A percentile compares a stretch with the other conserved stretches of the same genome.
These are phyloP conservation scores for Sebastes ruberrimus DNA, from an alignment of 2,797 vertebrate species.

Conservation along the genomic window DNA sequence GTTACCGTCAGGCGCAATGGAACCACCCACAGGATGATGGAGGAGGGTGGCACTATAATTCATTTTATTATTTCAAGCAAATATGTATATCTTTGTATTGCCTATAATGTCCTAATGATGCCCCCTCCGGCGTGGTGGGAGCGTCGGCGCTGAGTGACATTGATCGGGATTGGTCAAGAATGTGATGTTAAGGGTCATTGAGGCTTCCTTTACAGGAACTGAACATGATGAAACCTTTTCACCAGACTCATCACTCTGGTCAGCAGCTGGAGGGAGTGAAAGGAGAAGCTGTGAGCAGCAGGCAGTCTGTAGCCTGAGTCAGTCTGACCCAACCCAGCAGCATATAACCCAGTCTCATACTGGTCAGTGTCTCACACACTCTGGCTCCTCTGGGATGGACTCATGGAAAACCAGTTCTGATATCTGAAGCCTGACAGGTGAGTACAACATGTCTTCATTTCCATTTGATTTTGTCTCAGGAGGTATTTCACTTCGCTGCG, in stretches of 20 bases:
- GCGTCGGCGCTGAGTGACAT: too few relatives aligned
- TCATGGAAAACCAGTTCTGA: neutral
- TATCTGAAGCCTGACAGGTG: slow-evolving; percentile 22
- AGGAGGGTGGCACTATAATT: too few relatives aligned
- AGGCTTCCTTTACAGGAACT: neutral
- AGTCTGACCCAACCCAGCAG: neutral
- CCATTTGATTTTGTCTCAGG: neutral
- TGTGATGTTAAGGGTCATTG: neutral
- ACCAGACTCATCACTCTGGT: slow-evolving; percentile 1
- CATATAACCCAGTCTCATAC: slow-evolving; percentile 11
- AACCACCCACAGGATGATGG: too few relatives aligned
- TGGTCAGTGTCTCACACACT: neutral
- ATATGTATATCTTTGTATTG: too few relatives aligned
- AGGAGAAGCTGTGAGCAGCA: neutral
- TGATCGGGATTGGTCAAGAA: neutral
- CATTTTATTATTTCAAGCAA: too few relatives aligned
- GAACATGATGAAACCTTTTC: neutral
- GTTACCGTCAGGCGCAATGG: too few relatives aligned
- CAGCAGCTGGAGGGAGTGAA: neutral
- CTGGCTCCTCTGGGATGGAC: neutral
- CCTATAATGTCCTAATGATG: too few relatives aligned
- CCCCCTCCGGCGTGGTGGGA: too few relatives aligned
- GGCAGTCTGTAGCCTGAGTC: slow-evolving; percentile 4
- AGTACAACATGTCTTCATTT: slow-evolving; percentile 8
- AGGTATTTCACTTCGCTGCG: neutral